A percentile compares a stretch with the other conserved stretches of the same genome.
phyloP scores from a whole-genome alignment of 1,140 invertebrate genomes.

The Paralvinella palmiformis region DNA sequence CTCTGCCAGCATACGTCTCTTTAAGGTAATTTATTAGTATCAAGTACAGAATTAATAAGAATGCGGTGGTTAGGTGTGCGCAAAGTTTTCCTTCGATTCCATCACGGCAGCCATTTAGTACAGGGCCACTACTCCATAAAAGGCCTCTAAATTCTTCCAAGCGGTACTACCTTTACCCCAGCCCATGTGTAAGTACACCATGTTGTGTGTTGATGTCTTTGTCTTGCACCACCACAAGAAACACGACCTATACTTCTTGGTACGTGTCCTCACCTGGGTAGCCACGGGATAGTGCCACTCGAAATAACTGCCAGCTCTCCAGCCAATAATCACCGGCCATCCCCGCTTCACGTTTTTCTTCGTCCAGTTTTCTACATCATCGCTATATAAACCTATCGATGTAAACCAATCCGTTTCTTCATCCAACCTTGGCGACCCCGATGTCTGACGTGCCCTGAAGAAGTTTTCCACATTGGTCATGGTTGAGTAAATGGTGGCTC shows the following conservation, averaged over 20 bases:
- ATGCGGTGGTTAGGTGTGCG: too few relatives aligned
- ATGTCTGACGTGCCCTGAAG: constrained; percentile 2
- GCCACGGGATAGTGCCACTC: constrained; percentile 9
- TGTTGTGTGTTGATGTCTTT: neutral
- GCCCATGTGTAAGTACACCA: neutral
- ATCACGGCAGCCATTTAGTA: neutral
- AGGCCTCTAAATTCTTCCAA: neutral
- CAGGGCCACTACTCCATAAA: neutral
- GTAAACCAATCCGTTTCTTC: neutral
- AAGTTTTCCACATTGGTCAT: constrained; percentile 19
- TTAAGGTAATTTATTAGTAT: too few relatives aligned
- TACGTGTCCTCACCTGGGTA: neutral
- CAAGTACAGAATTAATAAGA: too few relatives aligned
- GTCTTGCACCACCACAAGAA: neutral
- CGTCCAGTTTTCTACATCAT: constrained; percentile 1
- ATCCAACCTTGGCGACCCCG: constrained; percentile 9
- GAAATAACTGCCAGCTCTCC: constrained; percentile 13
- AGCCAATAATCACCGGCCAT: constrained; percentile 21
- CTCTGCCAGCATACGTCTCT: too few relatives aligned
- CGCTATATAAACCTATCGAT: constrained; percentile 1
- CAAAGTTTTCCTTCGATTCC: too few relatives aligned
- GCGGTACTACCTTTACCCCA: neutral
- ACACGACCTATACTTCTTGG: neutral
- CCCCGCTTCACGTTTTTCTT: constrained; percentile 8
- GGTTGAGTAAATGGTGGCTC: constrained; percentile 13